Evolutionary conservation across 2,888 invertebrate species (phyloP).

Genomic region (Eueremaeus valkanovi): DNA sequence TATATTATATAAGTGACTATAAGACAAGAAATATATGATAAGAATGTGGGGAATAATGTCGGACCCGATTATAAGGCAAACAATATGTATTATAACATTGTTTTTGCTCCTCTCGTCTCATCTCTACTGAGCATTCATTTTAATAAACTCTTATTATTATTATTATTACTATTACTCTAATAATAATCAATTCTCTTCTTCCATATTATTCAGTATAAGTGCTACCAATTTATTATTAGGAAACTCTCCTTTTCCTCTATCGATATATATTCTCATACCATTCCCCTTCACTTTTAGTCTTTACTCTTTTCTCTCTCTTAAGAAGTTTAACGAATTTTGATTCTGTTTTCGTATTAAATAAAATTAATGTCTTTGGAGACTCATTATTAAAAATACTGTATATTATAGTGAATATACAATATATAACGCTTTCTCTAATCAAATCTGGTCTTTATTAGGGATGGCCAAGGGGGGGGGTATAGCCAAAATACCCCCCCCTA

Average conservation of each 20-base stretch:
- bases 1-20: conserved; percentile 5
- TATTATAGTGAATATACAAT: too few species aligned
- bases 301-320: background rate
- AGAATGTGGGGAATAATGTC: background rate
- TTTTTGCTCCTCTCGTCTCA: too few species aligned
- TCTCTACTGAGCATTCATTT: background rate
- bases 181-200: background rate
- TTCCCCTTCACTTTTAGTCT: background rate
- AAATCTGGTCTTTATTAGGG: too few species aligned
- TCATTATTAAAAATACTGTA: too few species aligned
- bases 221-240: background rate
- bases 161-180: background rate
- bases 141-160: background rate
- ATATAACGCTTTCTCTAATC: too few species aligned
- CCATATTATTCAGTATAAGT: background rate
- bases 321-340: background rate
- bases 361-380: too few species aligned
- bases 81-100: background rate
- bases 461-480: too few species aligned
- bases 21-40: background rate
- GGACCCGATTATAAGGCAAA: too few species aligned
- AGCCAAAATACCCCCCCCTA: too few species aligned
- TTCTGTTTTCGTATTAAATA: background rate
- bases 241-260: too few species aligned
- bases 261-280: too few species aligned